Evolutionary conservation across 2,888 invertebrate species (phyloP).

Genomic region (Gasteruption jaculator): DNA sequence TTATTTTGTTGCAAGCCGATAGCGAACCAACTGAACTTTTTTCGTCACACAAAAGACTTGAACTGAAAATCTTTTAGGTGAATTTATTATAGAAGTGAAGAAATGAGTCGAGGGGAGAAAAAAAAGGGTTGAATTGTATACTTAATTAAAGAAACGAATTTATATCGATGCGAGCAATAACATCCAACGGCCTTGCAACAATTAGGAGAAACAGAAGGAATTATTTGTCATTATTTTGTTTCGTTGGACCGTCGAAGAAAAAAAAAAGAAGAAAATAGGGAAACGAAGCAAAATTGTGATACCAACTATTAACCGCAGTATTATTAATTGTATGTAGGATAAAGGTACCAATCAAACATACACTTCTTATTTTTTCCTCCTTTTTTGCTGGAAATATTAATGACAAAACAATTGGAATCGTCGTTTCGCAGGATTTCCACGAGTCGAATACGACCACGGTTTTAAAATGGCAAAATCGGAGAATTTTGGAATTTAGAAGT

Average conservation of each 20-base stretch:
- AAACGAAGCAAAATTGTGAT: slow-evolving; percentile 32
- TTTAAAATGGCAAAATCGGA: too few relatives aligned
- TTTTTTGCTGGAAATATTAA: too few relatives aligned
- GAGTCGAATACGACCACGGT: too few relatives aligned
- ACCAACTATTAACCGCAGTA: slow-evolving; percentile 49
- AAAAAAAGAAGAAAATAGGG: slow-evolving; percentile 18
- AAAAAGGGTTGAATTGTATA: slow-evolving; percentile 6
- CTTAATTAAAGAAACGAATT: background rate
- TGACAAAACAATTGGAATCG: too few relatives aligned
- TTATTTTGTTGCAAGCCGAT: too few relatives aligned
- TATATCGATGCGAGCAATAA: slow-evolving; percentile 33
- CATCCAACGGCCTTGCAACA: slow-evolving; percentile 31
- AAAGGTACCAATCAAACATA: slow-evolving; percentile 18
- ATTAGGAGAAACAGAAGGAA: slow-evolving; percentile 16
- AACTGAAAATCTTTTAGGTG: too few relatives aligned
- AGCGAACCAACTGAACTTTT: too few relatives aligned
- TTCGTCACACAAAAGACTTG: too few relatives aligned
- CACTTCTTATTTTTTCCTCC: slow-evolving; percentile 13
- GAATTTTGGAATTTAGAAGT: too few relatives aligned
- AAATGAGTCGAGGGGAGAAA: slow-evolving; percentile 18
- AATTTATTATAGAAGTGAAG: too few relatives aligned
- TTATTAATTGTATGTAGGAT: slow-evolving; percentile 47
- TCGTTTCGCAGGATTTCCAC: too few relatives aligned
- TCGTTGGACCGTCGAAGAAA: slow-evolving; percentile 24
- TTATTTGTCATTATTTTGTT: slow-evolving; percentile 30